phyloP scores from a whole-genome alignment of 2,888 invertebrate genomes.

The Macrophya alboannulata region DNA sequence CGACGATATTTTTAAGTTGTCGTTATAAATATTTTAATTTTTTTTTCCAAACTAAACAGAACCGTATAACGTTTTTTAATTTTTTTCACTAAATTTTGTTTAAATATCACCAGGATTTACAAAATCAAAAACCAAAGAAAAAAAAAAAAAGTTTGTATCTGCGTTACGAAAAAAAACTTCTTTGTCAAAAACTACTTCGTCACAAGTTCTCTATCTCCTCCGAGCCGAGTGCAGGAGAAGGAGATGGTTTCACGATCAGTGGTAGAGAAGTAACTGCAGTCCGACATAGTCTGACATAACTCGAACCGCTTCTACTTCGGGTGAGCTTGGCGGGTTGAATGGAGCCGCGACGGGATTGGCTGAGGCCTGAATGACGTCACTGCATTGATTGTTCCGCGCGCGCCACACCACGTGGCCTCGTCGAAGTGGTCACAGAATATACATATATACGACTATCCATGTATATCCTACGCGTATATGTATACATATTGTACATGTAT shows the following conservation, averaged over 20 bases:
- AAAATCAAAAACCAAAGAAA: no score
- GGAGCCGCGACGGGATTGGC: constrained; percentile 85
- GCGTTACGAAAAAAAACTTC: no score
- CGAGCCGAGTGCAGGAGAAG: background rate
- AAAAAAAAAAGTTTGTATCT: no score
- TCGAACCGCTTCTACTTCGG: constrained; percentile 76
- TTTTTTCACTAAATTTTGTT: no score
- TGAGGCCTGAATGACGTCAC: constrained; percentile 86
- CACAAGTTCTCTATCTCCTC: background rate
- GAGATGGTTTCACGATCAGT: constrained; percentile 68
- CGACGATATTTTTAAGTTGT: no score
- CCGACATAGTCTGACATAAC: constrained; percentile 77
- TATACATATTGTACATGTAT: background rate
- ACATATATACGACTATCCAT: background rate
- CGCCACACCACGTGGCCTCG: constrained; percentile 79
- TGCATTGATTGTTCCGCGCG: constrained; percentile 87
- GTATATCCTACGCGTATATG: background rate
- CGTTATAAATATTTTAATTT: no score
- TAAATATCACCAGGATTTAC: no score
- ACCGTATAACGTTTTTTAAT: no score
- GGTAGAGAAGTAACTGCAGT: constrained; percentile 79
- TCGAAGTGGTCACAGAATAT: constrained; percentile 59
- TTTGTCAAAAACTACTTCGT: background rate
- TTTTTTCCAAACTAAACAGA: no score
- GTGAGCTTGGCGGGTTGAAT: constrained; percentile 83